Base-by-base conservation (phyloP, 2,888 invertebrate genomes). In the Tinea trinotella region DNA sequence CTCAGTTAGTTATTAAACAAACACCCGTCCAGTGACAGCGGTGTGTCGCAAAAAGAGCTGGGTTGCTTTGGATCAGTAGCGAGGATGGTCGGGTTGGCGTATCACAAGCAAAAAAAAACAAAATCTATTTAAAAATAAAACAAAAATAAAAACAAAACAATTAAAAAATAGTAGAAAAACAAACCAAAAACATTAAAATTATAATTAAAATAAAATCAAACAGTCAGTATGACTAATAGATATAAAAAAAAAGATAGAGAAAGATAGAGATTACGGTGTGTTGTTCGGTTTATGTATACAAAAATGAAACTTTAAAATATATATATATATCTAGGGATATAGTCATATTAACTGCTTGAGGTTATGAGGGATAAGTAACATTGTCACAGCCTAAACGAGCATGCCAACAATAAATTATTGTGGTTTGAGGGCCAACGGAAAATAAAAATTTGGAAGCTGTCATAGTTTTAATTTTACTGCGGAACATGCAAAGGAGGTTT, bases 291-390 rank as follows among this genome's bases (percentile, higher is more conserved):
- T 57, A 73, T 78, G 81, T 81, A 53, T 44, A n/a, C 12, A 5
- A 12, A 3, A 22, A 44, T 19, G 30, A 49, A 19, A 13, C 5
- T 13, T 50, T 61, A 65, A 60, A 58, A 56, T 63, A 62, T 61
- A 64, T 64, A 60, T 63, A 62, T 53, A 54, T 13, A 13, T 46
- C 58, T 57, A 57, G 65, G 67, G 63, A 74, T n/a, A n/a, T 53
- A 82, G 81, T 82, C 85, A 84, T 81, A 84, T 69, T 76, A 69
- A 83, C 85, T 83, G 85, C 83, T 85, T 82, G 84, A 76, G 66
- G 71, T 60, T 68, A 71, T 69, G 80, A 79, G 83, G 83, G 81
- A 80, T 81, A 81, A 84, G 83, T 83, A 77, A 78, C 76, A 76
- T 78, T 63, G 75, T 83, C 77, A 79, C 83, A 83, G 83, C 76